Evolutionary conservation across 2,113 vertebrate species (phyloP), one percentile per base, ranked within the genome.

Genomic region (Trachemys scripta): DNA sequence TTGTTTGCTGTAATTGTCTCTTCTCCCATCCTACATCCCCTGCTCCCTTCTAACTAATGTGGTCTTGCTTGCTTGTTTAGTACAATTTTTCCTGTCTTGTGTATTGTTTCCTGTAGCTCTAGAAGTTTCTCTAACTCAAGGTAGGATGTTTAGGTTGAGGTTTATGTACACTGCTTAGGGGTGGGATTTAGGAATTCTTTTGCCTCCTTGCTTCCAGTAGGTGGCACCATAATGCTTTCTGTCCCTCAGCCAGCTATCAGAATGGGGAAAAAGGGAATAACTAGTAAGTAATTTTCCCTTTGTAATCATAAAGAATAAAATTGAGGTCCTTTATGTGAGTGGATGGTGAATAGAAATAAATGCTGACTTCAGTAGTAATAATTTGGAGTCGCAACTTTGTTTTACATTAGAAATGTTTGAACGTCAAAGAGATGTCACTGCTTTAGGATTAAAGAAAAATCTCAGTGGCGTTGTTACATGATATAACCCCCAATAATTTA

Each of bases 11-110:
- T 53, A 45, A 1, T 76, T 24, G 7, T 10, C 65, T 72, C 29
- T 69, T 69, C 16, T n/a, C 35, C 62, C 62, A 69, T 69, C 31
- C 14, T 62, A 35, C 29, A 31, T 62, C 6, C 29, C 29, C 69
- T 5, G 6, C 10, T 75, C 3, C 3, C 24, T 5, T 79, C 29
- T 90, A 7, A 20, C 38, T 0, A 0, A 56, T 80, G 45, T 2
- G 29, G 35, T 65, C 12, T 53, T 90, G 6, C 5, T 72, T 90
- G 11, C 7, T 87, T 80, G 38, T 82, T 92, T 65, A 7, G 4
- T 42, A 24, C 16, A 84, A 0, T 49, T 42, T 86, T 85, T n/a
- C 25, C 22, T 89, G 49, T 79, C 19, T 3, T 50, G 25, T 27
- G 50, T 57, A 78, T 29, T 87, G 87, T 42, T 87, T 42, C 14